Conservation (phyloP, 2,888 invertebrate species). For the Alviniconcha strummeri region DNA sequence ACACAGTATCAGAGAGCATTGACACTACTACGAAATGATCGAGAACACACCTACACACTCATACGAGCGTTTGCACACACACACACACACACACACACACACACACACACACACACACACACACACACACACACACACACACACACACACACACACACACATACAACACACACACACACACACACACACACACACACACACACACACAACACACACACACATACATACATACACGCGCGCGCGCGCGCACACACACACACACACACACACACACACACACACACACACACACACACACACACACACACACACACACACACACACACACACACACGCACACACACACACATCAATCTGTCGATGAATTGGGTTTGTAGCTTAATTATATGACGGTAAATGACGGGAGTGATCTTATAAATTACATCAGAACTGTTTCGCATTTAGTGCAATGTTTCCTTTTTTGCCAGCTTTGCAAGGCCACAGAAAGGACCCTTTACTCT, state of each 20-base stretch:
- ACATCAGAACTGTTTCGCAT: too few relatives aligned
- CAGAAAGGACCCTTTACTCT: constrained; percentile 57
- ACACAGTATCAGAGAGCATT: too few relatives aligned
- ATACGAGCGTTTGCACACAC: not conserved
- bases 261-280: not conserved
- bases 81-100: constrained; percentile 4
- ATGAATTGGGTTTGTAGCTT: too few relatives aligned
- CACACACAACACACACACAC: not conserved
- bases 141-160: not conserved
- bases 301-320: not conserved
- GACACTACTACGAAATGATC: too few relatives aligned
- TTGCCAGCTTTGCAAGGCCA: constrained; percentile 53
- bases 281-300: not conserved
- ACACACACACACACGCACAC: not conserved
- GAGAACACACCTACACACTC: not conserved
- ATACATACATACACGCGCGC: too few relatives aligned
- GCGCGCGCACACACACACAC: not conserved
- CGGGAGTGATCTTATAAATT: too few relatives aligned
- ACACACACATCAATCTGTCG: not conserved
- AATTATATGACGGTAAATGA: too few relatives aligned
- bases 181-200: not conserved
- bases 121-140: not conserved
- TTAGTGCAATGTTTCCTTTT: too few relatives aligned
- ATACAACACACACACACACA: not conserved
- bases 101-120: not conserved